Base-by-base conservation (phyloP, 1,140 invertebrate species). In the Drosophila pectinifera region DNA sequence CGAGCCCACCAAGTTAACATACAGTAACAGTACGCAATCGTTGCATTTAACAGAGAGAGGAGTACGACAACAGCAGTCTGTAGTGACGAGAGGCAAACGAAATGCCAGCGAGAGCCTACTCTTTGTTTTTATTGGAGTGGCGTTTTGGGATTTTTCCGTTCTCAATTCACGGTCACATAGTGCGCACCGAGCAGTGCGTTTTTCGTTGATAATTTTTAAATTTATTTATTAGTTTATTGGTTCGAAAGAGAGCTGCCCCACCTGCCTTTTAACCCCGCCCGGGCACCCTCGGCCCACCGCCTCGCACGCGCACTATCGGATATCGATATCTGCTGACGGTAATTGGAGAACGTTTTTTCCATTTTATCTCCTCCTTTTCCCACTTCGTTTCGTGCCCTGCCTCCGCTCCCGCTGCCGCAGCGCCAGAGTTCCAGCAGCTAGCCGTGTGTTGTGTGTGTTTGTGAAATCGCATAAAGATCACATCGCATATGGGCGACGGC, bases 261-360 rank as follows among this genome's bases (percentile, higher is more conserved):
- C 51, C 53, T 46, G 67, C 36, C 38, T 43, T 51, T 51, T 55
- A 22, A 56, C 41, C 45, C 20, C 41, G 26, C 16, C 16, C 53
- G 51, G 67, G 41, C 49, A 16, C 18, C 16, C 39, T 53, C 67
- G 68, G 65, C 39, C 36, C 49, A 46, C 42, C 51, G 64, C 42
- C 67, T 34, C 13, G 16, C 31, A 34, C 49, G 38, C 67, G 48
- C 34, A 70, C 51, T 16, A 38, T 46, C 82, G 77, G 73, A 80
- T 55, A 88, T 69, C 78, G 72, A 80, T 76, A 73, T 63, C 65
- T 69, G 81, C 72, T 89, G 78, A 84, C 82, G 83, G 84, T 88
- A 88, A 88, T 89, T 88, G 84, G 84, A 89, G 84, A 88, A 88
- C 84, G 84, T 88, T 90, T 90, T 80, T 78, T 89, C 86, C 88